Conservation (phyloP, 1,140 invertebrate genomes). For the Acyrthosiphon pisum region DNA sequence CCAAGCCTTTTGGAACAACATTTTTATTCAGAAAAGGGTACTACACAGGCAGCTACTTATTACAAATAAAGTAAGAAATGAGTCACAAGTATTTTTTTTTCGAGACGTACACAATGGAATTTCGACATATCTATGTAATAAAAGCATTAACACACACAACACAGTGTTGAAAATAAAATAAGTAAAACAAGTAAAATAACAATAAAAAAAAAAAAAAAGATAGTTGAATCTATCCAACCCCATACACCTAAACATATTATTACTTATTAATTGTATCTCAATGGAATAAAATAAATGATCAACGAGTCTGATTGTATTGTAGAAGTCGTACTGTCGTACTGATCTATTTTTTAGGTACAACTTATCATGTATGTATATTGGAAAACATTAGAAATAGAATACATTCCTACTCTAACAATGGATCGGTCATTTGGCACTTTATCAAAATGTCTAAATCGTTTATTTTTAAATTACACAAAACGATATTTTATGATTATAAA, state of each 20-base stretch:
- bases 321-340: background rate
- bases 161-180: slow-evolving; percentile 59
- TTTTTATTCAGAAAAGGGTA: slow-evolving; percentile 47
- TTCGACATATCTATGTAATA: slow-evolving; percentile 56
- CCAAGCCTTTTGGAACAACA: slow-evolving; percentile 51
- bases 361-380: background rate
- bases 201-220: slow-evolving; percentile 57
- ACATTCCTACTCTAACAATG: background rate
- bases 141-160: slow-evolving; percentile 59
- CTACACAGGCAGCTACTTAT: slow-evolving; percentile 57
- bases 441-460: background rate
- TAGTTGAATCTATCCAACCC: background rate
- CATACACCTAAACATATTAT: slow-evolving; percentile 1
- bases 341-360: background rate
- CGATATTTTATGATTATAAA: background rate
- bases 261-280: background rate
- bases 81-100: slow-evolving; percentile 55
- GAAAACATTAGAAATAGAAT: background rate
- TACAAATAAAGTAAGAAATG: slow-evolving; percentile 56
- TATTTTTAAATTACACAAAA: background rate
- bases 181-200: slow-evolving; percentile 57
- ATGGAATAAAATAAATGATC: background rate
- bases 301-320: background rate
- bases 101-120: slow-evolving; percentile 56
- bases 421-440: background rate